These are phyloP conservation scores for Chrysogorgia sp. DNA, from an alignment of 92 coral and sea anemone species.

Conservation along the genomic window DNA sequence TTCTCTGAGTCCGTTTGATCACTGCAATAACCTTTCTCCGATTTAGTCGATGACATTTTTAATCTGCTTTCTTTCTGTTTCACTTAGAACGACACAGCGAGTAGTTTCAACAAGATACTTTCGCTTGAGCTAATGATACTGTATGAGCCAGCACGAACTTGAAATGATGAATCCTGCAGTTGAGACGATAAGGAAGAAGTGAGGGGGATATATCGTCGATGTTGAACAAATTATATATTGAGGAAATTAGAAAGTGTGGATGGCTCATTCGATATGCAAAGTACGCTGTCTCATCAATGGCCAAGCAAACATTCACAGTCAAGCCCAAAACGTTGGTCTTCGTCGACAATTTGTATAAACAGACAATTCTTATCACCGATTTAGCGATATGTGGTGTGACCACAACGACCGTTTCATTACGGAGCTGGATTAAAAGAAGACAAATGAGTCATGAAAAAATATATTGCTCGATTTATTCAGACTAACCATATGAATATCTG, in stretches of 20 bases:
- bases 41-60: constrained; percentile 4
- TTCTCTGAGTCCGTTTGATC: constrained; percentile 17
- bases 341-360: constrained; percentile 4
- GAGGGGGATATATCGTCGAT: neutral
- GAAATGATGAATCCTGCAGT: neutral
- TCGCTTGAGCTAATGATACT: neutral
- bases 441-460: neutral
- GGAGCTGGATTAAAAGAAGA: neutral
- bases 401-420: constrained; percentile 1
- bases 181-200: neutral
- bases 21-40: neutral
- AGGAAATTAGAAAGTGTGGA: constrained; percentile 28
- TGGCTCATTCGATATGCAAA: constrained; percentile 32
- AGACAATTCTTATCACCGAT: neutral
- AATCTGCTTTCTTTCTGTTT: neutral
- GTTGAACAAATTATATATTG: constrained; percentile 4
- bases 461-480: neutral
- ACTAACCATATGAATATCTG: neutral
- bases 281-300: constrained; percentile 30
- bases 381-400: neutral
- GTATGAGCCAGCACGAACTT: neutral
- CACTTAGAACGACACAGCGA: neutral
- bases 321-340: neutral
- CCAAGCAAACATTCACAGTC: neutral
- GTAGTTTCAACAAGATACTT: neutral